phyloP scores from a whole-genome alignment of 2,888 invertebrate genomes.

The Notodonta dromedarius region DNA sequence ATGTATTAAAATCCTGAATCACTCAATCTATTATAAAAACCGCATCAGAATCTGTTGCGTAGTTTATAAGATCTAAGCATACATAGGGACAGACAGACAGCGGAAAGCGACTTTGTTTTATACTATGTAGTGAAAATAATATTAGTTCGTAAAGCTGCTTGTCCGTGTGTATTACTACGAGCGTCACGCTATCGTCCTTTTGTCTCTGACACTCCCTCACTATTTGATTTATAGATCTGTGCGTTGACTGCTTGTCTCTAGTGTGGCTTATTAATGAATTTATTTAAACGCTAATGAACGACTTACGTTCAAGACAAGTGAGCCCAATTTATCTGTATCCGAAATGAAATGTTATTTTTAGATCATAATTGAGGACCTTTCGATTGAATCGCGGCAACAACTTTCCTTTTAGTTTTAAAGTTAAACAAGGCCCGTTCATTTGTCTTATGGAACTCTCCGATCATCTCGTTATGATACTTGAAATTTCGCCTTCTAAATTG shows the following conservation, averaged over 20 bases:
- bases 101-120: no score
- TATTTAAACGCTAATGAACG: conserved; percentile 84
- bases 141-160: conserved; percentile 22
- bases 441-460: conserved; percentile 35
- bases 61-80: no score
- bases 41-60: no score
- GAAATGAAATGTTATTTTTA: conserved; percentile 68
- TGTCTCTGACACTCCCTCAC: conserved; percentile 82
- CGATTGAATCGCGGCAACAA: conserved; percentile 24
- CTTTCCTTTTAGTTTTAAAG: conserved; percentile 34
- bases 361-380: conserved; percentile 55
- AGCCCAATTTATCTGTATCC: conserved; percentile 73
- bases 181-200: conserved; percentile 70
- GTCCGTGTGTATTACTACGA: conserved; percentile 49
- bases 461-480: conserved; percentile 36
- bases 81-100: no score
- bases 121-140: no score
- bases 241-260: conserved; percentile 78
- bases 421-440: conserved; percentile 37
- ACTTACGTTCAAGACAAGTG: conserved; percentile 79
- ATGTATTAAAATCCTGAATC: no score
- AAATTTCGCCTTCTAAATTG: conserved; percentile 33
- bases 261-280: conserved; percentile 80
- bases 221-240: conserved; percentile 83
- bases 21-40: no score